Base-by-base conservation (phyloP, 2,888 invertebrate genomes). In the Aleiodes testaceus region DNA sequence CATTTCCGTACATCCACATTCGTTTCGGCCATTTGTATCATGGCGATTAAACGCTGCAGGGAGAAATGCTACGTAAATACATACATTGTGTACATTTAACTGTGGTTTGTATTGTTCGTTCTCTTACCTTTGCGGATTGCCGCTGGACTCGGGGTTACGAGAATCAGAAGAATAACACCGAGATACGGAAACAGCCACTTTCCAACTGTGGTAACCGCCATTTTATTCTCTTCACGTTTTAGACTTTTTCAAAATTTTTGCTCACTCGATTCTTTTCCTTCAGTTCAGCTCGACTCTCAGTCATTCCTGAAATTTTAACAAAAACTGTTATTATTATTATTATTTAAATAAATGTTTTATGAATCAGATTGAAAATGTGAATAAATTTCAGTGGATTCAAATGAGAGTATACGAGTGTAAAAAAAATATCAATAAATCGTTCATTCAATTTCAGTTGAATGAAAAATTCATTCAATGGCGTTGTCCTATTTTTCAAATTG, bases 61-160 rank as follows among this genome's bases (percentile, higher is more conserved):
- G 36, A n/a, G 11, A 14, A 55, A 16, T 11, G 45, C 7, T 22
- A 53, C 9, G 7, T 9, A 11, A 36, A 36, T 36, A 47, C 47
- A 63, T 44, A 30, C 61, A 67, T 49, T 52, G 52, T 53, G 50
- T 63, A 72, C 49, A 30, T 64, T 70, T 69, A 63, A 66, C 68
- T 63, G 61, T 47, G 45, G 45, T 72, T 72, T 70, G 72, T 71
- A 55, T 45, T 36, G 65, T 18, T 55, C n/a, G 14, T 59, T n/a
- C n/a, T 14, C 20, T 85, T 81, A 86, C 87, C 85, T 83, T 85
- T 85, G 76, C 85, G 86, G 72, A 82, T 80, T 69, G 84, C 82
- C 66, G 87, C 86, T 68, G 86, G 86, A 80, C 85, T 86, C 71
- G 85, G 85, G 79, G 82, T 85, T 76, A 83, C 83, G 61, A 87